A percentile compares a stretch with the other conserved stretches of the same genome.
These are phyloP conservation scores for Pangasius djambal DNA, from an alignment of 2,797 vertebrate genomes.

Conservation along the genomic window DNA sequence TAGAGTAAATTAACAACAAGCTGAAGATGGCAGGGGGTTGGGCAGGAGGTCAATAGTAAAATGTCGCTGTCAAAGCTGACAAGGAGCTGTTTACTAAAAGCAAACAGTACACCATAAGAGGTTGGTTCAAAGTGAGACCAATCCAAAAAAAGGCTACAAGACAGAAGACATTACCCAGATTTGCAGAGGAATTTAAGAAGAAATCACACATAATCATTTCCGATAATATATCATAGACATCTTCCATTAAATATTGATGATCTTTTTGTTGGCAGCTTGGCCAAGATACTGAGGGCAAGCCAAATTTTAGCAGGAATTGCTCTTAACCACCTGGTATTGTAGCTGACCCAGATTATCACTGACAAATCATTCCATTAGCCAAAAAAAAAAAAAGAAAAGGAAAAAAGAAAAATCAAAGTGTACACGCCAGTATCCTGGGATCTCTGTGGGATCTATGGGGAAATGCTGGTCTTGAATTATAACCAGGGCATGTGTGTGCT, in stretches of 20 bases:
- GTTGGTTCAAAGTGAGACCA: background rate
- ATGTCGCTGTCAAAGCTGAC: constrained; percentile 18
- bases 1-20: constrained; percentile 53
- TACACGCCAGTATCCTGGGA: background rate
- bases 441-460: constrained; percentile 71
- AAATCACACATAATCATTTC: background rate
- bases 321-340: constrained; percentile 13
- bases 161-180: background rate
- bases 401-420: background rate
- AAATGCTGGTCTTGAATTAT: constrained; percentile 30
- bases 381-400: constrained; percentile 61
- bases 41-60: constrained; percentile 32
- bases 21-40: background rate
- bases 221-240: background rate
- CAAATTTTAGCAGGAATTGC: background rate
- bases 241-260: background rate
- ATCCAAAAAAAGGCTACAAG: background rate
- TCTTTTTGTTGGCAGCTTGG: background rate
- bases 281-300: constrained; percentile 5
- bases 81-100: constrained; percentile 43
- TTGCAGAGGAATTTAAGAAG: background rate
- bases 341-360: constrained; percentile 39
- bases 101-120: constrained; percentile 10
- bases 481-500: background rate
- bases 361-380: constrained; percentile 52